A percentile compares a stretch with the other conserved stretches of the same genome.
Conservation (phyloP, 1,140 invertebrate genomes). For the Theocolax elegans region DNA sequence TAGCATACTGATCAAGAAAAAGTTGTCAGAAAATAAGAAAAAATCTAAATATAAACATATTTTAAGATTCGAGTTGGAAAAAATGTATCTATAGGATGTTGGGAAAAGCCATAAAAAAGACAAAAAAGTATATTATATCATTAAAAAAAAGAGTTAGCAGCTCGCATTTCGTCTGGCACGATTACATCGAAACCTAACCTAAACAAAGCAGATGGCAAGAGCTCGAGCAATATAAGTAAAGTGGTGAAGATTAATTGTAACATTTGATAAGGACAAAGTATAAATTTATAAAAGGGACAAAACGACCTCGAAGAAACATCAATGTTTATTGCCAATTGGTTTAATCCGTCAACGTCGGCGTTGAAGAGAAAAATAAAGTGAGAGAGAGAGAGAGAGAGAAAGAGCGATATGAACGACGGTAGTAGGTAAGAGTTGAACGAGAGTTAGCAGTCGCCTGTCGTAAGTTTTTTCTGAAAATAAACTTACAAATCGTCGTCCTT, state of each 20-base stretch:
- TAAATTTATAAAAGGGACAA: no score
- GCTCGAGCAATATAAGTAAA: background rate
- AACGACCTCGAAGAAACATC: background rate
- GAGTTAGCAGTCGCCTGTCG: constrained; percentile 30
- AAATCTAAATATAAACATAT: no score
- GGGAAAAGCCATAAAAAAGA: no score
- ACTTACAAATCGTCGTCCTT: constrained; percentile 75
- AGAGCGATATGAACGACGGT: constrained; percentile 5
- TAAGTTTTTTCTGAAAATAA: constrained; percentile 47
- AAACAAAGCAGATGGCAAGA: constrained; percentile 35
- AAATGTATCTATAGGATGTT: no score
- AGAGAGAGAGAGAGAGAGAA: background rate
- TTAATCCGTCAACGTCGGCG: background rate
- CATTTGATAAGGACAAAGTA: background rate
- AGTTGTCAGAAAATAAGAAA: no score
- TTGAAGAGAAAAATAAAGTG: no score
- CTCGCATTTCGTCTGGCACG: background rate
- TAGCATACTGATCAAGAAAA: no score
- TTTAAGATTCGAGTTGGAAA: no score
- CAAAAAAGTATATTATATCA: no score
- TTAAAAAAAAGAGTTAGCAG: no score
- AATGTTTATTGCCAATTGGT: background rate
- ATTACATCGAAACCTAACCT: constrained; percentile 29
- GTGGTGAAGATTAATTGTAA: background rate
- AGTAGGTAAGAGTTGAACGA: constrained; percentile 14